phyloP scores from a whole-genome alignment of 2,888 invertebrate genomes.

The Tineola bisselliella region DNA sequence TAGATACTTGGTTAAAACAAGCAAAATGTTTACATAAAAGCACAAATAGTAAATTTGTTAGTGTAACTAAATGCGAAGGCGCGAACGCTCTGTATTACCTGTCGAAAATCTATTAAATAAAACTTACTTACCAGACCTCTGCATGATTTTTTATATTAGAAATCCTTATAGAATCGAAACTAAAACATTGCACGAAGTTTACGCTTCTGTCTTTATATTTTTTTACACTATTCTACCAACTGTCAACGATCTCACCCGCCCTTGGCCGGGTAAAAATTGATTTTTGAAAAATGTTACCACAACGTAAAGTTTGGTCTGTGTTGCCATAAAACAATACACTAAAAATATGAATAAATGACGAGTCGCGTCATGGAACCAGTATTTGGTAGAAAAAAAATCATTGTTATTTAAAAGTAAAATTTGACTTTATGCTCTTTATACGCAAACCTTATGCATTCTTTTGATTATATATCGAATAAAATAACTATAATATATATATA shows the following conservation, averaged over 20 bases:
- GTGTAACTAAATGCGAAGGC: background rate
- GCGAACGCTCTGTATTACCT: background rate
- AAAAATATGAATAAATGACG: too few species aligned
- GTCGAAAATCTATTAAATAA: background rate
- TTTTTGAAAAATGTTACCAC: conserved; percentile 46
- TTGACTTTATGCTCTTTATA: too few species aligned
- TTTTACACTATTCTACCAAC: conserved; percentile 38
- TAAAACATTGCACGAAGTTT: conserved; percentile 53
- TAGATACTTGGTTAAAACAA: too few species aligned
- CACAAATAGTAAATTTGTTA: background rate
- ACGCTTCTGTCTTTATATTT: background rate
- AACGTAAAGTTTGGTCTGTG: conserved; percentile 8
- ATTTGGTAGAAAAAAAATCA: too few species aligned
- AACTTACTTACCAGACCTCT: conserved; percentile 55
- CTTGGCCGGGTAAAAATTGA: conserved; percentile 47
- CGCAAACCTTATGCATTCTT: too few species aligned
- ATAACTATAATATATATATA: too few species aligned
- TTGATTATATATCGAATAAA: too few species aligned
- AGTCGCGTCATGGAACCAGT: too few species aligned
- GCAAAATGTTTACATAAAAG: too few species aligned
- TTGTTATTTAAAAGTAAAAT: too few species aligned
- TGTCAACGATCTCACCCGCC: conserved; percentile 60
- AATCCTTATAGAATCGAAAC: conserved; percentile 33
- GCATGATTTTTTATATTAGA: conserved; percentile 43
- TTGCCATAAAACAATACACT: conserved; percentile 27